Base-by-base conservation (phyloP, 2,888 invertebrate genomes). In the Drosophila stalkeri region DNA sequence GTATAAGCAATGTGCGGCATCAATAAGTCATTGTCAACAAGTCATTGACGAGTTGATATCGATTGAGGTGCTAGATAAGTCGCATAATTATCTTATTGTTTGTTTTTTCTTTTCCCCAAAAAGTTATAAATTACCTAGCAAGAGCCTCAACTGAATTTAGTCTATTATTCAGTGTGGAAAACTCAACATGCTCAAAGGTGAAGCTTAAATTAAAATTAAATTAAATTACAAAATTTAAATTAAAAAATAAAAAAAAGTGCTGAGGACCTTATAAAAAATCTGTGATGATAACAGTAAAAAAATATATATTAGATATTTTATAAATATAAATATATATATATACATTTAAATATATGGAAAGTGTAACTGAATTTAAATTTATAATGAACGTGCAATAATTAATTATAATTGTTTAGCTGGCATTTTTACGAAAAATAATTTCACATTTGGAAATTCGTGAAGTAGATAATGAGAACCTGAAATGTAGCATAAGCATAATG, bases 131-230 rank as follows among this genome's bases (percentile, higher is more conserved):
- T 74, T 59, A 31, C 49, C 41, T 9, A n/a, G 27, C 55, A 23
- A 18, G 57, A 33, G 61, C 52, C 57, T 7, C 14, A 57, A 27
- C 52, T 31, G 56, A 76, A 63, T 70, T 85, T 83, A 85, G 84
- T 85, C 60, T 66, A 77, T 73, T 60, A 70, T 73, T 35, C 56
- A 80, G 43, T 52, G 59, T 70, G 43, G 43, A 35, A 57, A 41
- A 46, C 60, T 55, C n/a, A 72, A 41, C 46, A 84, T 86, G 84
- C 65, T 56, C 64, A 86, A 81, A 88, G 89, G 84, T 84, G 61
- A 71, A 79, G 18, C 11, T 43, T 31, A 23, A 37, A 7, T 23
- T 18, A 33, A 5, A 2, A 16, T 3, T n/a, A n/a, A n/a, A n/a
- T n/a, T n/a, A n/a, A n/a, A n/a, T n/a, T n/a, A n/a, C n/a, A n/a